A percentile compares a stretch with the other conserved stretches of the same genome.
phyloP scores from a whole-genome alignment of 2,113 vertebrate species.

The Benitochromis conjunctus region DNA sequence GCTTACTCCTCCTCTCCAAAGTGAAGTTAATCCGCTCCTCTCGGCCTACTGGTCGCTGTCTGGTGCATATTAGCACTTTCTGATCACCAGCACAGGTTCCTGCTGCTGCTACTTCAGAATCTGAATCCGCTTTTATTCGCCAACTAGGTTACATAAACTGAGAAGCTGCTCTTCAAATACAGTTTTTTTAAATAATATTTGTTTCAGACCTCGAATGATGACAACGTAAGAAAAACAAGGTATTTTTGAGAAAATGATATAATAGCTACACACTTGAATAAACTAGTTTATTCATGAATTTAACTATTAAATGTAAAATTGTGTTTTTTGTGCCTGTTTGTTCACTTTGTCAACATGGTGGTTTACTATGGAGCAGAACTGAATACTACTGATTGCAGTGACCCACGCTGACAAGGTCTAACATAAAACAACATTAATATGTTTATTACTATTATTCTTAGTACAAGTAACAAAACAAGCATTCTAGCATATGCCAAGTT shows the following conservation, averaged over 20 bases:
- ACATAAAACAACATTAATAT: background rate
- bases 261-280: background rate
- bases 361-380: background rate
- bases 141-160: constrained; percentile 11
- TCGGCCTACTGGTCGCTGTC: constrained; percentile 29
- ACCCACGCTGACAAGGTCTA: background rate
- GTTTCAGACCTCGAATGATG: background rate
- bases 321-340: background rate
- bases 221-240: background rate
- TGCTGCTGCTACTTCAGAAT: constrained; percentile 8
- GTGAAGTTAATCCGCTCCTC: constrained; percentile 50
- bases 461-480: background rate
- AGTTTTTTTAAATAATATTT: background rate
- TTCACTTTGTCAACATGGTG: background rate
- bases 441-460: background rate
- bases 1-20: constrained; percentile 40
- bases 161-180: constrained; percentile 4
- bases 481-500: background rate
- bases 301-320: background rate
- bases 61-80: constrained; percentile 23
- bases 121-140: constrained; percentile 1
- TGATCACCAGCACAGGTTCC: constrained; percentile 33
- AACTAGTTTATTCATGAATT: background rate
- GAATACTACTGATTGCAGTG: background rate
- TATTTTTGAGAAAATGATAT: background rate